A percentile compares a stretch with the other conserved stretches of the same genome.
phyloP scores from a whole-genome alignment of 2,113 vertebrate species.

The Haliaeetus leucogaster region DNA sequence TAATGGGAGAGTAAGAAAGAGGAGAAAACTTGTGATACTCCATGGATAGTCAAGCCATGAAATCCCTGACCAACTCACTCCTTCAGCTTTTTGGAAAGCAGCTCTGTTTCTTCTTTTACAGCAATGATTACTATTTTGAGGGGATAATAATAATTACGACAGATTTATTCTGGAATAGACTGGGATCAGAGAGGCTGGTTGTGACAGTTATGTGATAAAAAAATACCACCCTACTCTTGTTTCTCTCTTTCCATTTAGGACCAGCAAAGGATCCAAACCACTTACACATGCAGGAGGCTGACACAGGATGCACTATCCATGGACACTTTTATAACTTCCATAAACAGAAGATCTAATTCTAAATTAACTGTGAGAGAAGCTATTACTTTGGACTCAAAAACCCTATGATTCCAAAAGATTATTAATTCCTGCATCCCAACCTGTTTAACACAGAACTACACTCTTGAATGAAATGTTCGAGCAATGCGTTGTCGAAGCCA shows the following conservation, averaged over 20 bases:
- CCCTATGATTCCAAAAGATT: background rate
- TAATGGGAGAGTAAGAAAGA: background rate
- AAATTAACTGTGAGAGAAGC: background rate
- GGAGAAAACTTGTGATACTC: background rate
- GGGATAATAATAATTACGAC: background rate
- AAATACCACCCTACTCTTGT: background rate
- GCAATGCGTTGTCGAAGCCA: background rate
- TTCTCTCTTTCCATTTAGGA: background rate
- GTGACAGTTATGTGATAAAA: background rate
- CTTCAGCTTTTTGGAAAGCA: background rate
- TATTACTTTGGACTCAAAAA: background rate
- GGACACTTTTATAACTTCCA: background rate
- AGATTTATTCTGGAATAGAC: background rate
- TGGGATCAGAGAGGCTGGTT: background rate
- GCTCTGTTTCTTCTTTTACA: background rate
- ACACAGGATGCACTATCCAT: background rate
- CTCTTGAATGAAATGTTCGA: background rate
- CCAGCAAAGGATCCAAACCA: background rate
- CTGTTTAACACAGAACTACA: background rate
- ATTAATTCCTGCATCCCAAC: slow-evolving; percentile 18
- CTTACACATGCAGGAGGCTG: background rate
- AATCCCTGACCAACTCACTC: background rate
- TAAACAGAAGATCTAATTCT: background rate
- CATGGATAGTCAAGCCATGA: background rate
- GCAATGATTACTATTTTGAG: background rate